Base-by-base conservation (phyloP, 2,113 vertebrate species). In the Tympanuchus pallidicinctus region DNA sequence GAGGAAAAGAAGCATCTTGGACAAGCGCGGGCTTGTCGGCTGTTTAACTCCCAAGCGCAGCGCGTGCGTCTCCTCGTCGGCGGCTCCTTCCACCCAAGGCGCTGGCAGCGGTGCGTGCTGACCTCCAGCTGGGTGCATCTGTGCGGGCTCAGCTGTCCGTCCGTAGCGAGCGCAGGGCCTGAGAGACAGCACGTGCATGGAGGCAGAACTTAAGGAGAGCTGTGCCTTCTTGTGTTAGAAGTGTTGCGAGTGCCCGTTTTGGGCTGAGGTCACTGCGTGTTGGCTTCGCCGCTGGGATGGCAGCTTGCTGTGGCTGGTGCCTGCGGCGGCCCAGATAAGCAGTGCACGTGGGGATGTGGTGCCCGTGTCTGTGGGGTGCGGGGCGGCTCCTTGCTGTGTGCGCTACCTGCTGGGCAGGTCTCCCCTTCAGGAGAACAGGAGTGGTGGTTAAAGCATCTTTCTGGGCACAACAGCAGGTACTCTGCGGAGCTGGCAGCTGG, bases 1-100 rank as follows among this genome's bases (percentile, higher is more conserved):
- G 93, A 84, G 84, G 85, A 47, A 38, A 89, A 79, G 57, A 17
- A 28, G 52, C 50, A 59, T 43, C 86, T 83, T 60, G 92, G 88
- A 52, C 96, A 86, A 86, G 96, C 30, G 5, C 59, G 72, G 82
- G 63, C 96, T 93, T 96, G 96, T 67, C 91, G 56, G 12, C 40
- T 72, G 18, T 50, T 88, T 52, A 59, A 61, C 60, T 92, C 60
- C 1, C 2, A 59, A 87, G 84, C 45, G 66, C 73, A 25, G 86
- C 47, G 54, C 0, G 0, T 83, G 86, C 73, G 50, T 92, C 76
- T 86, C n/a, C 16, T 75, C 1, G 27, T 57, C 78, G 88, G 45
- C 32, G 54, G 38, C 32, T 86, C 40, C 50, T 66, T 81, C 21
- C 70, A 69, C 48, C 40, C 54, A 60, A 83, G 36, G 36, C 0